Conservation (phyloP, 2,113 vertebrate species). For the Suncus etruscus region DNA sequence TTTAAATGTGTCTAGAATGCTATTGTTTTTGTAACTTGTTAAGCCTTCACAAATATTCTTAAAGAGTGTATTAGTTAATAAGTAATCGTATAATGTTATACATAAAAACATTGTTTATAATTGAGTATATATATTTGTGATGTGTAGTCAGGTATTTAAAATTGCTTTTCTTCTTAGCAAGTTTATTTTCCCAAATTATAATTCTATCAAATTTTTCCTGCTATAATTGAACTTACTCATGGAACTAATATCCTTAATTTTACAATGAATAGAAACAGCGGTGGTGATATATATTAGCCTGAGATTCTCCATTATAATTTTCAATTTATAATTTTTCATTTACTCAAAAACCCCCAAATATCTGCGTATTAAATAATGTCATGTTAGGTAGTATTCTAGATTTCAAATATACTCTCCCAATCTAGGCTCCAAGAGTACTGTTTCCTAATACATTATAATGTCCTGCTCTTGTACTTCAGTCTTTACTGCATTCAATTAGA, state of each 20-base stretch:
- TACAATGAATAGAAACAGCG: background rate
- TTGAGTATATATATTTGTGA: background rate
- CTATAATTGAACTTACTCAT: background rate
- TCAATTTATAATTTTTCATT: background rate
- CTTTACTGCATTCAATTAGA: background rate
- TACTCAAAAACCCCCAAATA: background rate
- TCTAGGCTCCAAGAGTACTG: background rate
- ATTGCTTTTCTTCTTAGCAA: background rate
- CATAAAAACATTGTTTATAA: background rate
- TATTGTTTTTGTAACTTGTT: background rate
- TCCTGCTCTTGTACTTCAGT: background rate
- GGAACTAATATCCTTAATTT: background rate
- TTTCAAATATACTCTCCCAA: background rate
- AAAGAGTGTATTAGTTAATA: background rate
- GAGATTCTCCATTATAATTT: background rate
- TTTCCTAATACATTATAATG: background rate
- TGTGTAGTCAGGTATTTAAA: background rate
- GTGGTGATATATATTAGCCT: background rate
- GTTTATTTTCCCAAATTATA: background rate
- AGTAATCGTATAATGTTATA: slow-evolving; percentile 4
- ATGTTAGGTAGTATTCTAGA: background rate
- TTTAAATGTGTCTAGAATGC: too few relatives aligned
- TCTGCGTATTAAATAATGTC: background rate
- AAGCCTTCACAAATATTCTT: slow-evolving; percentile 5
- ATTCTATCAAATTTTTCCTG: background rate